Conservation (phyloP, 2,888 invertebrate species). For the Pseudanteris insignis region DNA sequence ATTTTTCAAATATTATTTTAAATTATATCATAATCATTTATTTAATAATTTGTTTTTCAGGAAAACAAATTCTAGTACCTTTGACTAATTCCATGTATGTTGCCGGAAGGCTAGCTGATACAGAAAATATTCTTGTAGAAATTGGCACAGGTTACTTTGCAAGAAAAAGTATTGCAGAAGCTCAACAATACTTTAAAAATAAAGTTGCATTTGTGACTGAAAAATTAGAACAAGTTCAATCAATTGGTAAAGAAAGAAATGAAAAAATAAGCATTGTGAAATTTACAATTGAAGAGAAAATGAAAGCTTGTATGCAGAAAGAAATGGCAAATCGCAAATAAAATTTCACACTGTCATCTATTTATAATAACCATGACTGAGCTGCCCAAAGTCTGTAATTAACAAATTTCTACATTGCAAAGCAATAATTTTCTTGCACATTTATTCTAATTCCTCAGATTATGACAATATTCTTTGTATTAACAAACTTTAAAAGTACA, state of each 20-base stretch:
- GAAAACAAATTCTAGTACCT: slow-evolving; percentile 87
- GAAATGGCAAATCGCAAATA: slow-evolving; percentile 48
- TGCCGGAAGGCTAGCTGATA: slow-evolving; percentile 85
- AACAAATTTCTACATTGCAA: slow-evolving; percentile 11
- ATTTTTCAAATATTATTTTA: too few species aligned
- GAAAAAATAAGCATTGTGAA: slow-evolving; percentile 81
- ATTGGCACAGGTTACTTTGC: slow-evolving; percentile 97
- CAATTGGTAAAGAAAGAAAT: slow-evolving; percentile 82
- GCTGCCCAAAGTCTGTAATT: slow-evolving; percentile 4
- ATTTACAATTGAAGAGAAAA: slow-evolving; percentile 80
- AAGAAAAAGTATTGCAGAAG: slow-evolving; percentile 85
- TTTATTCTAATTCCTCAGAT: slow-evolving; percentile 9
- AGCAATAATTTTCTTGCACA: slow-evolving; percentile 12
- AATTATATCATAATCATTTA: neutral
- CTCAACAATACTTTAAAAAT: slow-evolving; percentile 91
- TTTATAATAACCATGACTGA: slow-evolving; percentile 18
- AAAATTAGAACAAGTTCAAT: slow-evolving; percentile 94
- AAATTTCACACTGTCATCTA: slow-evolving; percentile 8
- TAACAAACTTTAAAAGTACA: too few species aligned
- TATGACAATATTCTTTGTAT: slow-evolving; percentile 16
- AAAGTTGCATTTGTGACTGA: slow-evolving; percentile 90
- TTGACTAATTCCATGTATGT: slow-evolving; percentile 98
- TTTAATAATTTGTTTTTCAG: slow-evolving; percentile 44
- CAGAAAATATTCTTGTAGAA: slow-evolving; percentile 89
- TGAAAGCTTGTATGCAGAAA: slow-evolving; percentile 68